Evolutionary conservation across 1,140 invertebrate genomes (phyloP).

Genomic region (Samia ricini): DNA sequence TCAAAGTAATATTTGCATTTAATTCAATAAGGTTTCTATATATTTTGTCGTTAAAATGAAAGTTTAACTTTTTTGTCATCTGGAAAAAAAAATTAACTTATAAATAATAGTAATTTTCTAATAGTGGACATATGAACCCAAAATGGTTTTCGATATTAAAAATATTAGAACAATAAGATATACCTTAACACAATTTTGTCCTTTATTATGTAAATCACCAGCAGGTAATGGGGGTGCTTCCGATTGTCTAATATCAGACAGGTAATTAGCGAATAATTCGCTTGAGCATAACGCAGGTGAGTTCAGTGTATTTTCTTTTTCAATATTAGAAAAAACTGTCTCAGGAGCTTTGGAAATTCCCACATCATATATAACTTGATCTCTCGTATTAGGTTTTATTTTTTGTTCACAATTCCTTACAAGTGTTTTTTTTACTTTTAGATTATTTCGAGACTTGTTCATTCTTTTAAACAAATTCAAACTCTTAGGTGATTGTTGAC

Average conservation of each 20-base stretch:
- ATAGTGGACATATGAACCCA: not conserved
- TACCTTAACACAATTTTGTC: conserved; percentile 22
- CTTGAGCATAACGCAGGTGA: conserved; percentile 58
- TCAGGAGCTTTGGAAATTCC: conserved; percentile 29
- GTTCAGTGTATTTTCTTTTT: conserved; percentile 39
- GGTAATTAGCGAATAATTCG: conserved; percentile 51
- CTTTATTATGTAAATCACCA: conserved; percentile 45
- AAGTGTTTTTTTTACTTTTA: conserved; percentile 64
- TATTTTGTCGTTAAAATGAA: conserved; percentile 71
- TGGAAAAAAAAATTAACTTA: conserved; percentile 35
- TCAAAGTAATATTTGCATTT: conserved; percentile 54
- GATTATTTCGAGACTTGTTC: conserved; percentile 43
- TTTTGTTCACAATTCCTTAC: conserved; percentile 50
- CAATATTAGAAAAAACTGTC: conserved; percentile 13
- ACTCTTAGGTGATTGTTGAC: not conserved
- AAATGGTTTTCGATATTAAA: not conserved
- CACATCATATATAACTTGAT: conserved; percentile 30
- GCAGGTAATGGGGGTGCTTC: conserved; percentile 21
- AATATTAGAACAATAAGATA: not conserved
- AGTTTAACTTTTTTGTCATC: conserved; percentile 70
- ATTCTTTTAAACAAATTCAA: conserved; percentile 26
- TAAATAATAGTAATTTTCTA: conserved; percentile 5
- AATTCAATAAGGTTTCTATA: conserved; percentile 71
- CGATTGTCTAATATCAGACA: conserved; percentile 45
- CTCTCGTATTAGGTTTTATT: conserved; percentile 21